A percentile compares a stretch with the other conserved stretches of the same genome.
Evolutionary conservation across 2,888 invertebrate species (phyloP).

Genomic region (Drosophila subsilvestris): DNA sequence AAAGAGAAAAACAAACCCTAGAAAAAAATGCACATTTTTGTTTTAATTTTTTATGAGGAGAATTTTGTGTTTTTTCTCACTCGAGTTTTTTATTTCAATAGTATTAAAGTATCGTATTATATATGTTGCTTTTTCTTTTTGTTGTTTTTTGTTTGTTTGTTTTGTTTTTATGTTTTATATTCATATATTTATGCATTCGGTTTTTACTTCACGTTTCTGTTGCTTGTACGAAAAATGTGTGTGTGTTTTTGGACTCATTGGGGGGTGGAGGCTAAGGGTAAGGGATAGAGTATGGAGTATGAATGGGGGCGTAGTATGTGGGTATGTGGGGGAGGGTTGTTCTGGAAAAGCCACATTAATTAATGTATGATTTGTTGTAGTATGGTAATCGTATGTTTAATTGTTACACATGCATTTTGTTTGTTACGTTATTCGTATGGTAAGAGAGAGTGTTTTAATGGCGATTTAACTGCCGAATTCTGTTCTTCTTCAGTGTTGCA

Average conservation of each 20-base stretch:
- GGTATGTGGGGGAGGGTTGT: constrained; percentile 2
- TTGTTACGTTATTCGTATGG: constrained; percentile 36
- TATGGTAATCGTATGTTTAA: constrained; percentile 36
- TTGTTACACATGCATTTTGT: constrained; percentile 20
- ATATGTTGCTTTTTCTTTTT: constrained; percentile 44
- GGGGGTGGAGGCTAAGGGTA: constrained; percentile 4
- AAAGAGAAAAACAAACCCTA: neutral
- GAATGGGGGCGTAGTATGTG: too few relatives aligned
- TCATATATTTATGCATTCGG: constrained; percentile 67
- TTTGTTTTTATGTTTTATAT: constrained; percentile 63
- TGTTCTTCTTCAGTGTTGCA: neutral
- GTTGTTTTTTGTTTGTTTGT: constrained; percentile 40
- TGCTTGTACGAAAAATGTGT: constrained; percentile 42
- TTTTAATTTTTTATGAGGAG: constrained; percentile 65
- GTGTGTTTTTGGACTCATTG: neutral
- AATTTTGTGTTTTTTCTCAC: constrained; percentile 55
- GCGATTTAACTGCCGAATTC: constrained; percentile 49
- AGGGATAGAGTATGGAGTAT: neutral
- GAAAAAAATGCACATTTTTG: constrained; percentile 21
- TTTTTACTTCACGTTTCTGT: constrained; percentile 30
- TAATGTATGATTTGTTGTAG: constrained; percentile 53
- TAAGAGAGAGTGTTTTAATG: constrained; percentile 40
- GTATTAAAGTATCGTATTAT: constrained; percentile 81
- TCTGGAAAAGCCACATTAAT: constrained; percentile 49
- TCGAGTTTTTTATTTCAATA: constrained; percentile 76